phyloP scores from a whole-genome alignment of 2,888 invertebrate species.

The Amphimallon solstitiale region DNA sequence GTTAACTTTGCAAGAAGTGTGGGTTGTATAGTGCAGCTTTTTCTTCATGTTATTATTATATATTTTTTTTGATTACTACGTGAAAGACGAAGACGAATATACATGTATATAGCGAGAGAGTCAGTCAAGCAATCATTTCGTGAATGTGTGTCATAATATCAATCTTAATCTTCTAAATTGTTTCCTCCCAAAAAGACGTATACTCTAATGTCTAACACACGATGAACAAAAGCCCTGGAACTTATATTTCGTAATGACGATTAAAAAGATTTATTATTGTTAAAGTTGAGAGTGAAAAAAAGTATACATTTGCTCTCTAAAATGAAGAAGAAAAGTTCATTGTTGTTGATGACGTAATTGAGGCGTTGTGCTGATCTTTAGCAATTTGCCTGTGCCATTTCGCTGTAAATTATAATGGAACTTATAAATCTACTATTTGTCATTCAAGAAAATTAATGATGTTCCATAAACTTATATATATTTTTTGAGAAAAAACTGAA shows the following conservation, averaged over 20 bases:
- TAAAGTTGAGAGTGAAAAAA: constrained; percentile 6
- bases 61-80: constrained; percentile 9
- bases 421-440: background rate
- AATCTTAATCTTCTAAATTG: constrained; percentile 33
- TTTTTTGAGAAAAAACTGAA: no score
- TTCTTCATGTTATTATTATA: constrained; percentile 7
- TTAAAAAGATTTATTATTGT: constrained; percentile 13
- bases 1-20: background rate
- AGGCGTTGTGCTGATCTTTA: background rate
- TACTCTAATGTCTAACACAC: background rate
- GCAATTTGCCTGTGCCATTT: background rate
- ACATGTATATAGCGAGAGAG: background rate
- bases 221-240: constrained; percentile 1
- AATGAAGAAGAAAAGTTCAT: constrained; percentile 11
- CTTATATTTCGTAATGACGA: constrained; percentile 8
- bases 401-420: constrained; percentile 1
- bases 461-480: no score
- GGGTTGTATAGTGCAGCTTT: background rate
- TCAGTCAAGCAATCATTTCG: constrained; percentile 12
- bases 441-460: constrained; percentile 1
- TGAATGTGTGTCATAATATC: constrained; percentile 28
- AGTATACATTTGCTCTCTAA: background rate
- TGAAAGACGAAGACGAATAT: background rate
- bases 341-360: background rate
- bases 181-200: constrained; percentile 19